Evolutionary conservation across 2,113 vertebrate species (phyloP).

Genomic region (Lepisosteus oculatus): DNA sequence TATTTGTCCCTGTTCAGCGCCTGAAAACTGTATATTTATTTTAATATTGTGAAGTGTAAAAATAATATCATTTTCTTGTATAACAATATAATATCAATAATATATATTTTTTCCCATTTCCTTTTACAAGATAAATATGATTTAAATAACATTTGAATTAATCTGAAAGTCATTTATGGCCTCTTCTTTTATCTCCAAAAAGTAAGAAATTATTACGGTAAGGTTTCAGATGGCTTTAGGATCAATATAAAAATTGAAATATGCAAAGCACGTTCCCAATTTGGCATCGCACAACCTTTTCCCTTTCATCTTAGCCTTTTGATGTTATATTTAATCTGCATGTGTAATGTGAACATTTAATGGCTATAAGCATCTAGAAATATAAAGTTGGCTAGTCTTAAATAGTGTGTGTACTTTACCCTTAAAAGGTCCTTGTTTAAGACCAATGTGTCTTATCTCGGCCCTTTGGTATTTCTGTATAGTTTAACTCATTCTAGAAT

Average conservation of each 20-base stretch:
- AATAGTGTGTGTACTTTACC: not conserved
- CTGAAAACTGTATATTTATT: no score
- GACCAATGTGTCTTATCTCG: not conserved
- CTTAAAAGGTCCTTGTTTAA: not conserved
- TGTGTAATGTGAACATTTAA: slow-evolving; percentile 35
- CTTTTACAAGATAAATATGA: slow-evolving; percentile 9
- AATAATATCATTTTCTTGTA: no score
- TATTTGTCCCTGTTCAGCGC: no score
- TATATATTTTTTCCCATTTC: not conserved
- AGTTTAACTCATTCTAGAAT: no score
- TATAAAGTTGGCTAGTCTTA: slow-evolving; percentile 11
- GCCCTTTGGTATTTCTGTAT: no score
- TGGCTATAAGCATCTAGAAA: slow-evolving; percentile 38
- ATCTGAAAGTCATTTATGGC: slow-evolving; percentile 63
- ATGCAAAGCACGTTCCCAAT: slow-evolving; percentile 58
- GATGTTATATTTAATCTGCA: slow-evolving; percentile 59
- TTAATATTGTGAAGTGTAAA: no score
- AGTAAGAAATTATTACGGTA: slow-evolving; percentile 28
- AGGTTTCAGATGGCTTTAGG: slow-evolving; percentile 41
- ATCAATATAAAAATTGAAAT: slow-evolving; percentile 58
- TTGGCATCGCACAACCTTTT: slow-evolving; percentile 59
- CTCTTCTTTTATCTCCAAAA: slow-evolving; percentile 49
- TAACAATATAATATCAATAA: no score
- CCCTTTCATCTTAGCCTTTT: slow-evolving; percentile 63
- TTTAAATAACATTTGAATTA: slow-evolving; percentile 42